Evolutionary conservation across 2,113 vertebrate species (phyloP), one percentile per base, ranked within the genome.

Genomic region (Morone saxatilis): DNA sequence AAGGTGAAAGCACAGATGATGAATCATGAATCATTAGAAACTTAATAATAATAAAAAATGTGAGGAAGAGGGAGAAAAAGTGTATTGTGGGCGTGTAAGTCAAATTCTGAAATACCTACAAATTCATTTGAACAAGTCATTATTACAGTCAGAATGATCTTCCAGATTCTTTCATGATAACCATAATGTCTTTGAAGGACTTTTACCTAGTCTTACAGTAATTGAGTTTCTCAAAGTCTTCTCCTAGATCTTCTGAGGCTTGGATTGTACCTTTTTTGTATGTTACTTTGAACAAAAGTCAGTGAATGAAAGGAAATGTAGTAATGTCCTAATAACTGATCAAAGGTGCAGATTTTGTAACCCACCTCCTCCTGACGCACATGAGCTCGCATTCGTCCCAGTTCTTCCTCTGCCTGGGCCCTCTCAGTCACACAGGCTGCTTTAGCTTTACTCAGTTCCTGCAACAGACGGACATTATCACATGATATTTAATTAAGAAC

Each of bases 381-480:
- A 83, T 97, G 96, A 78, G 79, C 94, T 70, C 94, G 94, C 7
- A 93, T 95, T 89, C 96, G 96, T 4, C 95, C 86, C 48, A 98
- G 89, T 72, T 99, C 97, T 85, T 98, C 97, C 71, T 98, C 97
- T 0, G 96, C 96, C 56, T 94, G 96, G 50, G 94, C 90, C 19
- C 97, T 94, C 83, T 98, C 96, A 0, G 86, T 86, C 66, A 97
- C 91, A 0, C 93, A 90, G 0, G 87, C 88, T 2, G 96, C 93
- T 94, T 96, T 98, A 47, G 86, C 87, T n/a, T 90, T 93, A 91
- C 95, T 97, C 89, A 99, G 90, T 66, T 99, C 98, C 98, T 99
- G 77, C 14, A 84, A 63, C 8, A 75, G 0, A 86, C 2, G 6
- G 7, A 59, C 25, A 9, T 56, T 22, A 73, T 22, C 4, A 80